Percentiles rank a stretch among this genome's conserved stretches.
phyloP scores from a whole-genome alignment of 2,113 vertebrate species.

The Sphaerodactylus townsendi region DNA sequence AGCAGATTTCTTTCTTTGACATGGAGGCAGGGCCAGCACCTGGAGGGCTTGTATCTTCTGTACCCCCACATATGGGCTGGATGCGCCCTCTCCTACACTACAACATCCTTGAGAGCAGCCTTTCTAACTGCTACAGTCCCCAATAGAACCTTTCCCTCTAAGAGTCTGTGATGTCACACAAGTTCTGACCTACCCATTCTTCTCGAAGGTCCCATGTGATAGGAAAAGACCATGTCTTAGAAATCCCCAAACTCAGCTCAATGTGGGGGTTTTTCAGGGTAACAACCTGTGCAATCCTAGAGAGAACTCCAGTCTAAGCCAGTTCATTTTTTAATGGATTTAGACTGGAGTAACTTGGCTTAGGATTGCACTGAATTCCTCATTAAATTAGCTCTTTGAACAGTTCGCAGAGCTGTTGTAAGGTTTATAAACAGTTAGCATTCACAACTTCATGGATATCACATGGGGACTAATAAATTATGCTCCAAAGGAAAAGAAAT shows the following conservation, averaged over 20 bases:
- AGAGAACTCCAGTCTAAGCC: no score
- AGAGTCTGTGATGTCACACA: conserved; percentile 20
- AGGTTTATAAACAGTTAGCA: no score
- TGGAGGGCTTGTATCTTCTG: neutral
- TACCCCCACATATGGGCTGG: neutral
- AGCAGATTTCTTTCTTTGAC: neutral
- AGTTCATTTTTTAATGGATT: no score
- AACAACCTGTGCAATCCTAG: neutral
- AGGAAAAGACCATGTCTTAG: neutral
- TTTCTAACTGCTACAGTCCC: neutral
- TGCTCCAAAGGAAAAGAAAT: neutral
- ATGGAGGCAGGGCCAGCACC: neutral
- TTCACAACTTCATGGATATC: neutral
- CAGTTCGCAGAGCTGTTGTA: no score
- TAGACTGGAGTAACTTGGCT: no score
- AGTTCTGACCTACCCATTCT: neutral
- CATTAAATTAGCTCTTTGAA: no score
- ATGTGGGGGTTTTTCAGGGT: neutral
- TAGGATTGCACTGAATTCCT: no score
- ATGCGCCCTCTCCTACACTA: neutral
- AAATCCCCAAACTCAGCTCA: neutral
- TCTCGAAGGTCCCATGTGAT: neutral
- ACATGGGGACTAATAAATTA: neutral
- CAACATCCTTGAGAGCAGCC: neutral
- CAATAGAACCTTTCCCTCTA: neutral